Base-by-base conservation (phyloP, 2,113 vertebrate genomes). In the Taurulus bubalis region DNA sequence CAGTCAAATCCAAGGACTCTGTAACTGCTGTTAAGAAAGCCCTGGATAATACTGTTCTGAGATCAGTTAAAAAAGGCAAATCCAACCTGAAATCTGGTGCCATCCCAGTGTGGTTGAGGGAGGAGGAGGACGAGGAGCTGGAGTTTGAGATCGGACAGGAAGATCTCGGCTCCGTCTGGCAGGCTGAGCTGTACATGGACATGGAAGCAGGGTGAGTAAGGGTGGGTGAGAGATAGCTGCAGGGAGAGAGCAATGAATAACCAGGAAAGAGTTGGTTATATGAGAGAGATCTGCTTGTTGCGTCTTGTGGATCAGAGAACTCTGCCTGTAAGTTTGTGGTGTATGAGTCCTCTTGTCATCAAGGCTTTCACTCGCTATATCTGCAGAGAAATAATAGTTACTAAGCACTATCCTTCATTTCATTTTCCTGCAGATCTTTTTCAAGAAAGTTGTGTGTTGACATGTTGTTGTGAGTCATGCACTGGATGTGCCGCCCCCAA, bases 111-210 rank as follows among this genome's bases (percentile, higher is more conserved):
- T 92, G 92, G 91, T 24, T 85, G 82, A 91, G 89, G 71, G 82
- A 83, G 49, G 82, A 86, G 34, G 88, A 84, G 4, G 91, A 93
- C 0, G 63, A 45, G 56, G 93, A 94, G 71, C 74, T 92, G 91
- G 94, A 93, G 81, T 94, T 92, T 88, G 94, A 94, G 84, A 64
- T 9, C 10, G 94, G 94, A 79, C 93, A 94, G 67, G 94, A 95
- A 71, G 94, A 95, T 40, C 71, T 94, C 0, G 95, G 94, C 72
- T 93, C 94, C 28, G 80, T 94, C 77, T 95, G 94, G 95, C 76
- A 91, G 71, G 88, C 91, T 40, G 93, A 94, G 84, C 90, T 95
- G 58, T 95, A 95, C 87, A 92, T 95, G 95, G 94, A 91, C 12
- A 83, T 86, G 76, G 90, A 49, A 66, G 59, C 75, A 70, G 89